A percentile compares a stretch with the other conserved stretches of the same genome.
phyloP scores from a whole-genome alignment of 2,888 invertebrate genomes.

The Idaea straminata region DNA sequence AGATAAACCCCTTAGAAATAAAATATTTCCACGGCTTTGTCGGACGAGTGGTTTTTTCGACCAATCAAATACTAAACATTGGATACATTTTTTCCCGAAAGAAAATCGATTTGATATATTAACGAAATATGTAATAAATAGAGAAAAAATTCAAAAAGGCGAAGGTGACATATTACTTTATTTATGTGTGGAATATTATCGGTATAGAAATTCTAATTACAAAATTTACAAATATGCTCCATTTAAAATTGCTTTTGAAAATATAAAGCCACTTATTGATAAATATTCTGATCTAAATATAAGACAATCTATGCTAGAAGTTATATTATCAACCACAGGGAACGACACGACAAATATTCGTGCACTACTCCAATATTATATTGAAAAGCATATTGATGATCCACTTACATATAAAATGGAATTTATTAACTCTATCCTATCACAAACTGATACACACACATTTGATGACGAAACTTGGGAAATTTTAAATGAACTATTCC shows the following conservation, averaged over 20 bases:
- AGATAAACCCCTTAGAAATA: constrained; percentile 39
- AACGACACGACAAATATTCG: constrained; percentile 41
- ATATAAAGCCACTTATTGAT: constrained; percentile 50
- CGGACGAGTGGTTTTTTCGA: constrained; percentile 12
- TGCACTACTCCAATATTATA: constrained; percentile 47
- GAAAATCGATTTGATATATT: constrained; percentile 51
- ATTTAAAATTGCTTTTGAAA: constrained; percentile 48
- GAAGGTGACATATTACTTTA: background rate
- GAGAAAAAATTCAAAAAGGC: constrained; percentile 13
- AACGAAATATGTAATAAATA: constrained; percentile 48
- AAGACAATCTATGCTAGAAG: constrained; percentile 45
- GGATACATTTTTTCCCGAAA: constrained; percentile 46
- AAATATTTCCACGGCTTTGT: constrained; percentile 32
- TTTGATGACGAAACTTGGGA: constrained; percentile 51
- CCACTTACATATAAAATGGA: constrained; percentile 53
- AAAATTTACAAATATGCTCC: constrained; percentile 54
- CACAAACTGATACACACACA: constrained; percentile 36
- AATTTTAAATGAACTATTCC: constrained; percentile 53
- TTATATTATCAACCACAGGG: constrained; percentile 47
- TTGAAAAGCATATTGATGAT: constrained; percentile 60
- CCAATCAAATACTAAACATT: constrained; percentile 39
- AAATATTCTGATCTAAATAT: constrained; percentile 47
- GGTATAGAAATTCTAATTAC: constrained; percentile 27
- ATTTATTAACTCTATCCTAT: constrained; percentile 48
- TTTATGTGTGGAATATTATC: background rate